These are phyloP conservation scores for Malacoraja senta DNA, from an alignment of 2,797 vertebrate genomes.

Conservation along the genomic window DNA sequence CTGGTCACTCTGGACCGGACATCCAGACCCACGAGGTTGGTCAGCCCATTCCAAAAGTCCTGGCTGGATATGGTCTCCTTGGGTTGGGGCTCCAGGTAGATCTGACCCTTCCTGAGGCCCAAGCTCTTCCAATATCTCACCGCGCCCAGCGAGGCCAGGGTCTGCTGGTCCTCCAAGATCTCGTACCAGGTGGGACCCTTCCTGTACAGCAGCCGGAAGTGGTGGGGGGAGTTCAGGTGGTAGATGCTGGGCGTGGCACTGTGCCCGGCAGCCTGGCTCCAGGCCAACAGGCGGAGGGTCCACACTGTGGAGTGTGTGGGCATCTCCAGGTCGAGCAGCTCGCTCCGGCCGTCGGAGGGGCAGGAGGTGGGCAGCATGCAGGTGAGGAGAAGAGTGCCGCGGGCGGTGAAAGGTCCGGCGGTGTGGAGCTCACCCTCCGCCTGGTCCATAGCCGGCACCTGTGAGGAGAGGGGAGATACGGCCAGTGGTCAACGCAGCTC, in stretches of 20 bases:
- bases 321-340: slow-evolving; percentile 49
- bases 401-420: neutral
- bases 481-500: too few species aligned
- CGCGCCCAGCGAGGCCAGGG: slow-evolving; percentile 58
- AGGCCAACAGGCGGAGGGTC: slow-evolving; percentile 60
- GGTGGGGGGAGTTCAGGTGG: slow-evolving; percentile 56
- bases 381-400: slow-evolving; percentile 52
- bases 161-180: slow-evolving; percentile 64
- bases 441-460: too few species aligned
- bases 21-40: slow-evolving; percentile 59
- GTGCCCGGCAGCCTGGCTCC: slow-evolving; percentile 52
- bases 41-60: slow-evolving; percentile 48
- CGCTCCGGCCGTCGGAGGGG: neutral
- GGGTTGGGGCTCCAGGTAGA: slow-evolving; percentile 49
- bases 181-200: slow-evolving; percentile 58
- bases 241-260: slow-evolving; percentile 51
- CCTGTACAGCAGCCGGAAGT: slow-evolving; percentile 57
- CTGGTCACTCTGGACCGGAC: slow-evolving; percentile 51
- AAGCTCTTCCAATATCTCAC: slow-evolving; percentile 52
- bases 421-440: too few species aligned
- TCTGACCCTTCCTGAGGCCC: slow-evolving; percentile 46
- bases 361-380: slow-evolving; percentile 50
- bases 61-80: slow-evolving; percentile 47
- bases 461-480: too few species aligned
- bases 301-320: slow-evolving; percentile 58